Conservation (phyloP, 1,140 invertebrate genomes). For the Anthonomus grandis region DNA sequence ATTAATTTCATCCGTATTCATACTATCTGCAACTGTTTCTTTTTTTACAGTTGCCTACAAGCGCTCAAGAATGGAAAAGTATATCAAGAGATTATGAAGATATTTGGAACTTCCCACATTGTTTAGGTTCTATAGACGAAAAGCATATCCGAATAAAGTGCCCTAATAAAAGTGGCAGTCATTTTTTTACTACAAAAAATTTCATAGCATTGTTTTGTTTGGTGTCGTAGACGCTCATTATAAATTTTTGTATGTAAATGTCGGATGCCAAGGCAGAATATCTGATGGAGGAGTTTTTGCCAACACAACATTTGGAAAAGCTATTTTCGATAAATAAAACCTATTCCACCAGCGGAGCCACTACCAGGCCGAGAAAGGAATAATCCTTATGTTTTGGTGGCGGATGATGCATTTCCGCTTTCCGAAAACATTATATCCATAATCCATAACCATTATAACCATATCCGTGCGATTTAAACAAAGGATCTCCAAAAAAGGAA, state of each 20-base stretch:
- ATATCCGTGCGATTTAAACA: neutral
- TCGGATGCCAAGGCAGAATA: slow-evolving; percentile 48
- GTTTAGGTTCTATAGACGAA: slow-evolving; percentile 16
- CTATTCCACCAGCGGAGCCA: slow-evolving; percentile 23
- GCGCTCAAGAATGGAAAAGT: no score
- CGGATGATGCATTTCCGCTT: slow-evolving; percentile 15
- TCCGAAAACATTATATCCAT: slow-evolving; percentile 11
- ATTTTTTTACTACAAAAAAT: slow-evolving; percentile 54
- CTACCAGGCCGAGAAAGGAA: neutral
- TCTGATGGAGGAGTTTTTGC: slow-evolving; percentile 47
- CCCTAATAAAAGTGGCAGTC: slow-evolving; percentile 36
- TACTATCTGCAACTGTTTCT: no score
- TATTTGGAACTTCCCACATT: slow-evolving; percentile 19
- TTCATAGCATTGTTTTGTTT: slow-evolving; percentile 53
- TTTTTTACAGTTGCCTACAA: no score
- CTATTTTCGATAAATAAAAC: slow-evolving; percentile 27
- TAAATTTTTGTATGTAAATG: slow-evolving; percentile 50
- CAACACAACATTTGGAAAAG: slow-evolving; percentile 32
- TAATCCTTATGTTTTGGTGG: slow-evolving; percentile 17
- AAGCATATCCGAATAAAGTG: slow-evolving; percentile 25
- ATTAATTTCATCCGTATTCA: no score
- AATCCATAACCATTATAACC: no score
- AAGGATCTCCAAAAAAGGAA: neutral
- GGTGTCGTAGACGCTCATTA: slow-evolving; percentile 52
- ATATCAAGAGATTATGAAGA: no score